Base-by-base conservation (phyloP, 2,113 vertebrate species). In the Pterocles burchelli region DNA sequence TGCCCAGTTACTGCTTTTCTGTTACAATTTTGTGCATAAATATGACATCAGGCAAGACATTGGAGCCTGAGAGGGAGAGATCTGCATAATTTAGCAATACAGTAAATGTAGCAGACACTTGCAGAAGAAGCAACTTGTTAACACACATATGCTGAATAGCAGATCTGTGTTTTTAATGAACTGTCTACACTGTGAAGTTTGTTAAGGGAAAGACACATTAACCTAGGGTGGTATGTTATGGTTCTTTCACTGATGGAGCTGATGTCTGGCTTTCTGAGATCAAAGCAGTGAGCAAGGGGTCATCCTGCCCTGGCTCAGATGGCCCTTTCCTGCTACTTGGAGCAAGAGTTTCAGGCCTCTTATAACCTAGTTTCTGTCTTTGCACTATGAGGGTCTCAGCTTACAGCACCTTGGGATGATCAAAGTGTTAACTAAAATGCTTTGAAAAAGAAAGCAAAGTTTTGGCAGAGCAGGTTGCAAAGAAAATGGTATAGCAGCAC, bases 21-120 rank as follows among this genome's bases (percentile, higher is more conserved):
- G 0, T 11, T 58, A 15, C 11, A 34, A 4, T 70, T 77, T 52
- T 51, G 13, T 67, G 26, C n/a, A 26, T 20, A 6, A 29, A 5
- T 25, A 11, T 43, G 18, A 59, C 26, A 67, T 0, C 1, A 58
- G 12, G 3, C 17, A 54, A 70, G 19, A 26, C 20, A 7, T 1
- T 75, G 14, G 31, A 75, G 31, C 20, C 1, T 10, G 19, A 68
- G 12, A 81, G 7, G 25, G 38, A 85, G 17, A 73, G 22, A 26
- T 9, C 29, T 58, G 6, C 24, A 15, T 65, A 8, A 17, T 85
- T 82, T 36, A 73, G 58, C 25, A 43, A 16, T 6, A 18, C 31
- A 19, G 13, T 28, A 81, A 78, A 41, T 6, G 8, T 33, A 36
- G 33, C 22, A 66, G 41, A 36, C 9, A 11, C 33, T 1, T 31